Evolutionary conservation across 1,140 invertebrate species (phyloP).

Genomic region (Melipona quadrifasciata): DNA sequence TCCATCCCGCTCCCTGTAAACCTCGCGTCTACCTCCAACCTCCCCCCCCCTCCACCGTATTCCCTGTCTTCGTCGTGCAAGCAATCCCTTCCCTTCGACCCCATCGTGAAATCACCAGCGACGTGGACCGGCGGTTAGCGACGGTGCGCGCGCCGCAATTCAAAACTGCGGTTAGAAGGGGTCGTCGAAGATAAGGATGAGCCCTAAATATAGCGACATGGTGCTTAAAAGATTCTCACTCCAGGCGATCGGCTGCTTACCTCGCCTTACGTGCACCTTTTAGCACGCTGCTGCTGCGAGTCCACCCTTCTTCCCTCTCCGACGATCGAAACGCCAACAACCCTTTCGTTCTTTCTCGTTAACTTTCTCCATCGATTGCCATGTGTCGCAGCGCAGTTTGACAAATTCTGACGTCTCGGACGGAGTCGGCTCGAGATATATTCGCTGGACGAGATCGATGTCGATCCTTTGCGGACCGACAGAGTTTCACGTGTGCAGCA

Average conservation of each 20-base stretch:
- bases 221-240: slow-evolving; percentile 55
- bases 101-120: slow-evolving; percentile 53
- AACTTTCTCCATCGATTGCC: slow-evolving; percentile 25
- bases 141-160: slow-evolving; percentile 72
- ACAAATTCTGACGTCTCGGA: too few relatives aligned
- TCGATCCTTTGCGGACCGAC: not conserved
- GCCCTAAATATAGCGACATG: slow-evolving; percentile 67
- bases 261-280: slow-evolving; percentile 47
- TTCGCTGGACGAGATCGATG: not conserved
- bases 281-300: slow-evolving; percentile 38
- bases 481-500: not conserved
- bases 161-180: slow-evolving; percentile 74
- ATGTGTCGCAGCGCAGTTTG: not conserved
- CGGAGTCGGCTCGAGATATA: too few relatives aligned
- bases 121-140: slow-evolving; percentile 57
- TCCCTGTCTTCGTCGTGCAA: slow-evolving; percentile 38
- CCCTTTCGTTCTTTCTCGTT: slow-evolving; percentile 13
- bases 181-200: slow-evolving; percentile 71
- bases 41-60: too few relatives aligned
- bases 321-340: slow-evolving; percentile 21
- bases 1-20: not conserved
- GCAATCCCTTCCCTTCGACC: slow-evolving; percentile 48
- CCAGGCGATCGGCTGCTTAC: slow-evolving; percentile 30
- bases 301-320: slow-evolving; percentile 38
- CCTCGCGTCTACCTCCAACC: not conserved